Conservation (phyloP, 2,113 vertebrate species). For the Paraplagusia blochii region DNA sequence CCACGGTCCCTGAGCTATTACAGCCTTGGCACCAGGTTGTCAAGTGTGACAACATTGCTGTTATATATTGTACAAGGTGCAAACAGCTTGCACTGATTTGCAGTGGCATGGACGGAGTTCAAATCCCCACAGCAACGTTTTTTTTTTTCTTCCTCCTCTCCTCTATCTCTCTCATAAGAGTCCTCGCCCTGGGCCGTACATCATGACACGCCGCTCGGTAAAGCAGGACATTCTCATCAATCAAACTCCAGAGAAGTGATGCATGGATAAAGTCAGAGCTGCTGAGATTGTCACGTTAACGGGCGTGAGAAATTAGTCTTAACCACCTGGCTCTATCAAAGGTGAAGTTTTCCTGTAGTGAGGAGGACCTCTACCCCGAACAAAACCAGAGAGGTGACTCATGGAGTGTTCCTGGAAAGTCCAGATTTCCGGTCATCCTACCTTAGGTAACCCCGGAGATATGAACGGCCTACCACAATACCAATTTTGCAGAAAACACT, state of each 20-base stretch:
- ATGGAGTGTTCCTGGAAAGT: constrained; percentile 52
- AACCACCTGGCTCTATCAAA: constrained; percentile 30
- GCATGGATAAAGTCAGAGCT: constrained; percentile 52
- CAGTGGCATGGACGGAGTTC: constrained; percentile 46
- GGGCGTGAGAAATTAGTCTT: constrained; percentile 43
- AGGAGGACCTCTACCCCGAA: constrained; percentile 14
- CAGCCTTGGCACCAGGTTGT: constrained; percentile 26
- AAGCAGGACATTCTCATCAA: constrained; percentile 53
- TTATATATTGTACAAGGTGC: constrained; percentile 29
- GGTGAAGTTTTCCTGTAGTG: constrained; percentile 25
- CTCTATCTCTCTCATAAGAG: constrained; percentile 22
- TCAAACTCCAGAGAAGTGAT: constrained; percentile 53
- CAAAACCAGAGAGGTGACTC: constrained; percentile 42
- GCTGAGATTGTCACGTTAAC: constrained; percentile 46
- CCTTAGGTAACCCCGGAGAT: constrained; percentile 25
- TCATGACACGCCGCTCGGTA: constrained; percentile 42
- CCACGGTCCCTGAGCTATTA: constrained; percentile 34
- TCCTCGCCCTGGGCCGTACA: constrained; percentile 52
- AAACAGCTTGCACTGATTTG: constrained; percentile 52
- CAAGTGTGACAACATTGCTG: constrained; percentile 37
- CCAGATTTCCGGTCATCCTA: constrained; percentile 3
- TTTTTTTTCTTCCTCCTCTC: neutral
- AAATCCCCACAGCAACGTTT: constrained; percentile 10
- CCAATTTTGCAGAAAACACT: constrained; percentile 1
- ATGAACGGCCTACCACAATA: constrained; percentile 7